Percentiles rank a stretch among this genome's conserved stretches.
These are phyloP conservation scores for Psilopogon haemacephalus DNA, from an alignment of 2,113 vertebrate genomes.

Conservation along the genomic window DNA sequence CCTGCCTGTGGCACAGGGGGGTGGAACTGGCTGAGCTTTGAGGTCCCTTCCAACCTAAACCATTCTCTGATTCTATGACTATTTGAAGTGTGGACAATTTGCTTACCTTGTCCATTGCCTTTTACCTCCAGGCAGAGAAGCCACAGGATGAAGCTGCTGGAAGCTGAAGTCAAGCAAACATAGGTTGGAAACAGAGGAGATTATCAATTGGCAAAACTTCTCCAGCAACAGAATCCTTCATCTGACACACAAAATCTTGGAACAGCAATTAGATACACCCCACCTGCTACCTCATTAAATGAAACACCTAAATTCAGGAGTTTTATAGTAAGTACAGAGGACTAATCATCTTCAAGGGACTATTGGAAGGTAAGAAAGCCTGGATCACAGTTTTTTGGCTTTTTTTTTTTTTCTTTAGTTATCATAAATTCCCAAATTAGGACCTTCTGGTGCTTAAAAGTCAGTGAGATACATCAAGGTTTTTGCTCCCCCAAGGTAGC, in stretches of 20 bases:
- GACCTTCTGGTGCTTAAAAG: background rate
- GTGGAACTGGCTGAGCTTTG: too few species aligned
- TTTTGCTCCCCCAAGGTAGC: background rate
- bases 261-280: background rate
- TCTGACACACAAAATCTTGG: background rate
- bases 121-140: background rate
- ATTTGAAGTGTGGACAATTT: background rate
- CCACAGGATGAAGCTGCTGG: background rate
- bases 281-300: background rate
- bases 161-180: background rate
- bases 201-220: background rate
- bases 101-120: fast-evolving
- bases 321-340: background rate
- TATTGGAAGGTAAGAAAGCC: background rate
- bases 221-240: background rate
- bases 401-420: background rate
- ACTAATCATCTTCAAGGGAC: background rate
- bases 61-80: too few species aligned
- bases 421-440: background rate
- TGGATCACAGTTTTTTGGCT: too few species aligned
- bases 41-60: too few species aligned
- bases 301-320: background rate
- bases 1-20: too few species aligned
- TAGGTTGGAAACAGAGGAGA: background rate
- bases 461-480: background rate